These are phyloP conservation scores for Nasua narica DNA, from an alignment of 2,797 vertebrate species.

Conservation along the genomic window DNA sequence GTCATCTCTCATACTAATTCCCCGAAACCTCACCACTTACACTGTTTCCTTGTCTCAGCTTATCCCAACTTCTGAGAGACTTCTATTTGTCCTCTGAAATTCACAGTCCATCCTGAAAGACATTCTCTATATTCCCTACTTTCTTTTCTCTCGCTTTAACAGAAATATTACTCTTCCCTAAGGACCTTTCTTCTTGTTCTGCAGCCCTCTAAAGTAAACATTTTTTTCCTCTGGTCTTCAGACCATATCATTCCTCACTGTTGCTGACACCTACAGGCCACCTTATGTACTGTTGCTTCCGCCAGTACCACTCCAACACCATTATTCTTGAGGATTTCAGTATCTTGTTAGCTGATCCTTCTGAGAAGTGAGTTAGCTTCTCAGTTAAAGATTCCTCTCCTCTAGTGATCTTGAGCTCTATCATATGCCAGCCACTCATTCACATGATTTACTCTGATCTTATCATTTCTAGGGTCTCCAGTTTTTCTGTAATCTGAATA, in stretches of 20 bases:
- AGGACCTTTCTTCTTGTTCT: conserved; percentile 6
- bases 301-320: background rate
- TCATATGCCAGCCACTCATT: background rate
- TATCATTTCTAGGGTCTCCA: background rate
- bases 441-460: background rate
- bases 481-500: background rate
- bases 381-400: background rate
- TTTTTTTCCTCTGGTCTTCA: background rate
- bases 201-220: background rate
- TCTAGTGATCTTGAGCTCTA: background rate
- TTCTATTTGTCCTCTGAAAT: background rate
- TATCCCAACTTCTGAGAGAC: background rate
- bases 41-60: background rate
- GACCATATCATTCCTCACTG: background rate
- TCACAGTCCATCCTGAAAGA: background rate
- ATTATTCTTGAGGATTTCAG: background rate
- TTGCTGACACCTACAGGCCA: background rate
- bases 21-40: background rate
- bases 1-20: background rate
- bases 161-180: background rate
- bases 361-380: background rate
- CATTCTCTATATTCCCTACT: background rate
- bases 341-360: background rate
- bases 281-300: background rate
- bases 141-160: conserved; percentile 1